Conservation (phyloP, 1,140 invertebrate genomes). For the Argopecten irradians region DNA sequence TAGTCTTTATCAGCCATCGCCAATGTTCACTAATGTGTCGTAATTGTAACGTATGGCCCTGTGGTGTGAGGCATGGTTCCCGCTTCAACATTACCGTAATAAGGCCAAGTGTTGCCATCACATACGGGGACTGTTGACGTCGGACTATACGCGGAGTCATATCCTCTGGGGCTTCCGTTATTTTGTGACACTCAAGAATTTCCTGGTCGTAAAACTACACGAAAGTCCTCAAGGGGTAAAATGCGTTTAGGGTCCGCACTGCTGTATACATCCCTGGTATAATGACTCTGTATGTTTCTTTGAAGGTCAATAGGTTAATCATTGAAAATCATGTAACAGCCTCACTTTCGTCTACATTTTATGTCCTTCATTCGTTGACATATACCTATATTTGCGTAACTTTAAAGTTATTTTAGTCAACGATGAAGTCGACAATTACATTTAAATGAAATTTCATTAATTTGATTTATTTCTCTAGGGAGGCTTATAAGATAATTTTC, state of each 20-base stretch:
- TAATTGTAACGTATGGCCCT: constrained; percentile 9
- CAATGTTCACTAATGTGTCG: background rate
- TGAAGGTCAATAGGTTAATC: background rate
- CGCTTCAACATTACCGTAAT: background rate
- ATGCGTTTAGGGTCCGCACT: background rate
- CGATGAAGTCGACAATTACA: no score
- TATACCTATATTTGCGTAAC: no score
- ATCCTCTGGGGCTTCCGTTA: background rate
- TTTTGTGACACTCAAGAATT: background rate
- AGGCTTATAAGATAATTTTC: no score
- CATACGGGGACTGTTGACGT: background rate
- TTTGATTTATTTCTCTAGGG: no score
- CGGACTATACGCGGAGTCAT: background rate
- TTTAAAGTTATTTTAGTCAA: no score
- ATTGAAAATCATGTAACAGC: no score
- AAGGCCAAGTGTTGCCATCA: background rate
- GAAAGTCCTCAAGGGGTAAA: background rate
- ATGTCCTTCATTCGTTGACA: no score
- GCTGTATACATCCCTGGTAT: background rate
- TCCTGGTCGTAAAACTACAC: background rate
- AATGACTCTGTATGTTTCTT: background rate
- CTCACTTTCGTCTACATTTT: no score
- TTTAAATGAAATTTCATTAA: no score
- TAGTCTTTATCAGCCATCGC: background rate
- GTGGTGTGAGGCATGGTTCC: background rate